phyloP scores from a whole-genome alignment of 2,888 invertebrate genomes.

The Encarsia formosa region DNA sequence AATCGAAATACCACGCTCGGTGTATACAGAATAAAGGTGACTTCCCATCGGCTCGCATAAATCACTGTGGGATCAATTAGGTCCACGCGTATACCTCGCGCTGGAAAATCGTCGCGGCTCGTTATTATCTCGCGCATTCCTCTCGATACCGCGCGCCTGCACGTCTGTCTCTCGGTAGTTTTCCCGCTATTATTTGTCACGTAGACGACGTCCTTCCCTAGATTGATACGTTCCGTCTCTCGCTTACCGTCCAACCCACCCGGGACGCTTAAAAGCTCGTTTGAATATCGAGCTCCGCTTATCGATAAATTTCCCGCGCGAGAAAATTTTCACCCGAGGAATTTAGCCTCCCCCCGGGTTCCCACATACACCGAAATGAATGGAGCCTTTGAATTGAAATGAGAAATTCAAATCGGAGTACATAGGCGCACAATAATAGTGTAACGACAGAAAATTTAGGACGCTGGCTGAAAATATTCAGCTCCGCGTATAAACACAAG shows the following conservation, averaged over 20 bases:
- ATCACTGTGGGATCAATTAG: too few relatives aligned
- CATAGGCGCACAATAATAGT: too few relatives aligned
- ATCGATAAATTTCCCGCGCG: not conserved
- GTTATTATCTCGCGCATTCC: not conserved
- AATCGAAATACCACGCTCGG: too few relatives aligned
- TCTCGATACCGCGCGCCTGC: slow-evolving; percentile 20
- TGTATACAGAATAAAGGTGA: too few relatives aligned
- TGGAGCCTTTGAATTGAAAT: slow-evolving; percentile 28
- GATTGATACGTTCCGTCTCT: slow-evolving; percentile 26
- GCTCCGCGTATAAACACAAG: not conserved
- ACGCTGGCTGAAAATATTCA: slow-evolving; percentile 39
- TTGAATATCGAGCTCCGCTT: too few relatives aligned
- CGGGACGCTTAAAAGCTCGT: too few relatives aligned
- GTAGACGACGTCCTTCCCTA: slow-evolving; percentile 31
- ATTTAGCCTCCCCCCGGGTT: too few relatives aligned
- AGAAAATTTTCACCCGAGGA: not conserved
- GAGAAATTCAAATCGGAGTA: slow-evolving; percentile 27
- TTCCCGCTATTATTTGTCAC: slow-evolving; percentile 29
- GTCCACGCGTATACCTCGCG: too few relatives aligned
- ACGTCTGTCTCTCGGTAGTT: slow-evolving; percentile 12
- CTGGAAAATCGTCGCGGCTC: too few relatives aligned
- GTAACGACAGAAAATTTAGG: slow-evolving; percentile 13
- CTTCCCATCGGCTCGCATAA: too few relatives aligned
- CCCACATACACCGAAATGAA: too few relatives aligned
- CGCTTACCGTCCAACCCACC: too few relatives aligned